phyloP scores from a whole-genome alignment of 2,797 vertebrate genomes.

The Enteromius treurensis region DNA sequence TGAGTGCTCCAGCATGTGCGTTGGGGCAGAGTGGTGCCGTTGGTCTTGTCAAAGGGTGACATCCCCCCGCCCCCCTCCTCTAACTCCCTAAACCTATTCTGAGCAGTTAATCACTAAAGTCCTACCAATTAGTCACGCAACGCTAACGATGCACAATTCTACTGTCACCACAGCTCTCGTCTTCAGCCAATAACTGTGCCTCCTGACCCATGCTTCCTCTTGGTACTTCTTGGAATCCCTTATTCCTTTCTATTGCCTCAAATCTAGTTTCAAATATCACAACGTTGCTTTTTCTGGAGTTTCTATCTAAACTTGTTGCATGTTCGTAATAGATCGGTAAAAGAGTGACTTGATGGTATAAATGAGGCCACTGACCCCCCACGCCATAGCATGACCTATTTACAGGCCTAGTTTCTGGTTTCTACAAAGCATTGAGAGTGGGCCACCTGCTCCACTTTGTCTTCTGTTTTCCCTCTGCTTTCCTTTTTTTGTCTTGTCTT shows the following conservation, averaged over 20 bases:
- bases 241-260: not conserved
- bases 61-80: constrained; percentile 40
- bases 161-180: constrained; percentile 69
- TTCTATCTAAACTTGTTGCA: not conserved
- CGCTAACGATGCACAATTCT: constrained; percentile 71
- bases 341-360: not conserved
- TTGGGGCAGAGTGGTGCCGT: constrained; percentile 56
- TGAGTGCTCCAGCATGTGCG: not conserved
- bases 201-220: not conserved
- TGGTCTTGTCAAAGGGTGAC: constrained; percentile 57
- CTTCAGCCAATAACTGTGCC: constrained; percentile 26
- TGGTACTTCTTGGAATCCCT: not conserved
- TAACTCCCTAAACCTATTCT: constrained; percentile 29
- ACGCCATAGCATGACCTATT: constrained; percentile 23
- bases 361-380: constrained; percentile 6
- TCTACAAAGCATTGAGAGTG: not conserved
- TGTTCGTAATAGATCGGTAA: not conserved
- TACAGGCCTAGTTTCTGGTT: not conserved
- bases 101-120: constrained; percentile 67
- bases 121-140: constrained; percentile 73
- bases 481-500: not conserved
- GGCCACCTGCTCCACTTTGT: constrained; percentile 34
- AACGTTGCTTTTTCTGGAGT: not conserved
- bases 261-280: not conserved
- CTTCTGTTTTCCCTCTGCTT: not conserved